Conservation (phyloP, 2,888 invertebrate species). For the Parnassius apollo region DNA sequence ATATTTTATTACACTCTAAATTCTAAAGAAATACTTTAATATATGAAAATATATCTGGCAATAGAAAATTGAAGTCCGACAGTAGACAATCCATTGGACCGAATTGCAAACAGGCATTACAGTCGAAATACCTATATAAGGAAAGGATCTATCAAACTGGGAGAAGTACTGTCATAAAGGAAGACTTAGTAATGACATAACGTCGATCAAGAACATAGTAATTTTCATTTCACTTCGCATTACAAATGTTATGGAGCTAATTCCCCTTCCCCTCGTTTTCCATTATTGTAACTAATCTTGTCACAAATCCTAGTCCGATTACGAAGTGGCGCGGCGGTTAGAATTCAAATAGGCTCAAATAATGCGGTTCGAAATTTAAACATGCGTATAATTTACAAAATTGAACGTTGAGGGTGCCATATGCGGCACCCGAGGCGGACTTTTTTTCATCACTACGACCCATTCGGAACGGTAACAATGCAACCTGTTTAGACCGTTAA, state of each 20-base stretch:
- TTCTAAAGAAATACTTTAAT: no score
- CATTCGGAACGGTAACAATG: conserved; percentile 35
- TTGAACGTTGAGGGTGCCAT: conserved; percentile 61
- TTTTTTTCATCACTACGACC: conserved; percentile 46
- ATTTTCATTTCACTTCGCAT: conserved; percentile 61
- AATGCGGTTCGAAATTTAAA: conserved; percentile 67
- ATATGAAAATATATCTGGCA: no score
- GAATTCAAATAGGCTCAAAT: conserved; percentile 62
- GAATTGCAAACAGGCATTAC: no score
- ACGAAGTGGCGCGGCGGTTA: conserved; percentile 43
- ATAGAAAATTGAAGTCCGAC: no score
- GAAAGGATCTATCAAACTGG: no score
- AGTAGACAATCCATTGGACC: no score
- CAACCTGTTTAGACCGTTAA: conserved; percentile 35
- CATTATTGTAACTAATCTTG: conserved; percentile 73
- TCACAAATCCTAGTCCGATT: conserved; percentile 73
- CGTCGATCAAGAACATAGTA: conserved; percentile 42
- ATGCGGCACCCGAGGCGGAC: conserved; percentile 63
- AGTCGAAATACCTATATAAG: no score
- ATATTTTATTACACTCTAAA: no score
- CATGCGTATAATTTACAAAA: conserved; percentile 70
- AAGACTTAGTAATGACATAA: conserved; percentile 42
- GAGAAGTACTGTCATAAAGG: neutral
- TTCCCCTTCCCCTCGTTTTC: conserved; percentile 52
- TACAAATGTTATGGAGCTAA: conserved; percentile 55